Conservation (phyloP, 2,888 invertebrate genomes). For the Pinctada fucata region DNA sequence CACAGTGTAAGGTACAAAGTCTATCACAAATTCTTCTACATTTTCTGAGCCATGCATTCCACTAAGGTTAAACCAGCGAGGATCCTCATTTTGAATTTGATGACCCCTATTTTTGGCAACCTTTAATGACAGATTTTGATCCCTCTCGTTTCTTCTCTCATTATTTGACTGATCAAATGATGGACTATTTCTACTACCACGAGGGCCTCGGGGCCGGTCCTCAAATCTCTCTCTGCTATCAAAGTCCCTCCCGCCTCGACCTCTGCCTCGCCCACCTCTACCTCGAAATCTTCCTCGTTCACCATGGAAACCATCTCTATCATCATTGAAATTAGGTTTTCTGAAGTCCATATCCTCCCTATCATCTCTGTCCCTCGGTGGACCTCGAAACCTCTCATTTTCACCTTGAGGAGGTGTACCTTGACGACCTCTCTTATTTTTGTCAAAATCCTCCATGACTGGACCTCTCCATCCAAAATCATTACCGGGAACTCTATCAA, state of each 20-base stretch:
- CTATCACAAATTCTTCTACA: slow-evolving; percentile 69
- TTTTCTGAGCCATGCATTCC: slow-evolving; percentile 58
- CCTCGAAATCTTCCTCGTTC: slow-evolving; percentile 12
- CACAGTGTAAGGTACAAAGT: slow-evolving; percentile 67
- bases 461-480: not conserved
- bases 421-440: not conserved
- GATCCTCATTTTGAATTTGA: slow-evolving; percentile 41
- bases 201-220: not conserved
- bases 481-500: not conserved
- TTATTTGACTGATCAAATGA: slow-evolving; percentile 1
- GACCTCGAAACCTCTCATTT: slow-evolving; percentile 9
- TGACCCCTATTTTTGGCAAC: not conserved
- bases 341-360: slow-evolving; percentile 9
- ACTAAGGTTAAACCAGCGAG: slow-evolving; percentile 59
- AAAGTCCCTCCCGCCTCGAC: slow-evolving; percentile 21
- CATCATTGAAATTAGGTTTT: slow-evolving; percentile 14
- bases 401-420: not conserved
- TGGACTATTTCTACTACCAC: not conserved
- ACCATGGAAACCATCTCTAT: slow-evolving; percentile 17
- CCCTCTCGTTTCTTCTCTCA: not conserved
- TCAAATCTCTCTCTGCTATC: slow-evolving; percentile 18
- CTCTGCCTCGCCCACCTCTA: slow-evolving; percentile 9
- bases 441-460: not conserved
- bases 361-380: slow-evolving; percentile 18
- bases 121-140: not conserved